Evolutionary conservation across 1,140 invertebrate genomes (phyloP).

Genomic region (Zaprionus africanus): DNA sequence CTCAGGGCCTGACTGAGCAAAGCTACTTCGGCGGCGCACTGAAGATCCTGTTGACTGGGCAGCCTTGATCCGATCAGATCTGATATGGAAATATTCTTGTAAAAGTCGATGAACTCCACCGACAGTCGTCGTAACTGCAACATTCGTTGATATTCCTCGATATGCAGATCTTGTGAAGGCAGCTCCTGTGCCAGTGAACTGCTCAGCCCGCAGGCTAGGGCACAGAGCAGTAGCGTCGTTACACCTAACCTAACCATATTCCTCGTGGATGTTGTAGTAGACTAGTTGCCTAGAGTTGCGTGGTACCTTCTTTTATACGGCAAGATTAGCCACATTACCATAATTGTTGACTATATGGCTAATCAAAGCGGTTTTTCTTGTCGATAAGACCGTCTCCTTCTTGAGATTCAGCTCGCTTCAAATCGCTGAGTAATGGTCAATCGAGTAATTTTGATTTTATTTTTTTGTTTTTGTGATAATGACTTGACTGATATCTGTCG

Average conservation of each 20-base stretch:
- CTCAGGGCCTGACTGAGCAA: slow-evolving; percentile 27
- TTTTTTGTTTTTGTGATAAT: neutral
- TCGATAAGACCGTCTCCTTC: neutral
- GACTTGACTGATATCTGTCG: neutral
- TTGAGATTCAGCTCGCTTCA: neutral
- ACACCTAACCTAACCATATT: slow-evolving; percentile 1
- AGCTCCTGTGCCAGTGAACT: neutral
- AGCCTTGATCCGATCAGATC: slow-evolving; percentile 13
- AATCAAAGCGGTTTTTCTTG: neutral
- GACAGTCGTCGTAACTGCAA: slow-evolving; percentile 44
- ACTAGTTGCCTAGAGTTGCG: neutral
- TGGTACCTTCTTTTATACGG: neutral
- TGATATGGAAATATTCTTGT: slow-evolving; percentile 24
- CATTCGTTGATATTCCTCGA: slow-evolving; percentile 21
- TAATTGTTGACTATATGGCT: neutral
- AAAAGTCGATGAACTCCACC: slow-evolving; percentile 40
- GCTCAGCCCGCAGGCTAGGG: neutral
- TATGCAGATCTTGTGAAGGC: neutral
- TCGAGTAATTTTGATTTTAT: neutral
- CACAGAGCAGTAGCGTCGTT: neutral
- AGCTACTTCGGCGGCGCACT: slow-evolving; percentile 40
- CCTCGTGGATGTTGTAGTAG: neutral
- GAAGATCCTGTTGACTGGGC: slow-evolving; percentile 31
- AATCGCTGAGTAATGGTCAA: neutral
- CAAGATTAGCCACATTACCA: neutral